Evolutionary conservation across 2,797 vertebrate species (phyloP).

Genomic region (Sebastes cheni): DNA sequence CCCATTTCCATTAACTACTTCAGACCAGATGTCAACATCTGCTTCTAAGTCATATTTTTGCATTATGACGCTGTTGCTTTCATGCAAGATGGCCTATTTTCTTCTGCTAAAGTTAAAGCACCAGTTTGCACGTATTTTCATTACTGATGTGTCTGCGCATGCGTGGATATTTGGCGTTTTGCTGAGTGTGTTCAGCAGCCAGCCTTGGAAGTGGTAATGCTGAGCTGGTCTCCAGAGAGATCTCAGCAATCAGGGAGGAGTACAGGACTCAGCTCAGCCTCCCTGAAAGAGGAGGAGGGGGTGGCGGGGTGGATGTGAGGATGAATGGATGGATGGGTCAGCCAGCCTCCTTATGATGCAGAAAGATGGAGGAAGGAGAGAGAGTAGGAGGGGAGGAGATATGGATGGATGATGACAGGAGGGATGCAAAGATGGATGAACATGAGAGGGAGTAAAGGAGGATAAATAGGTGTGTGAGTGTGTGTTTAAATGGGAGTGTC

Average conservation of each 20-base stretch:
- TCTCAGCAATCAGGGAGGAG: conserved; percentile 62
- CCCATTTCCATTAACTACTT: neutral
- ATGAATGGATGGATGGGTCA: conserved; percentile 41
- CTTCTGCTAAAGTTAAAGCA: neutral
- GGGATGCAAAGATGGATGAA: conserved; percentile 55
- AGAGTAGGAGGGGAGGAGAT: conserved; percentile 13
- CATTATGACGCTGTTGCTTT: neutral
- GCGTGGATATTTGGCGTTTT: conserved; percentile 35
- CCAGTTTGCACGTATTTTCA: neutral
- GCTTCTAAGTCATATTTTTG: neutral
- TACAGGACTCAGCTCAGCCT: conserved; percentile 37
- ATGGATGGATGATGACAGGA: conserved; percentile 55
- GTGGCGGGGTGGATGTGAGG: neutral
- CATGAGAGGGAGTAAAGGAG: conserved; percentile 29
- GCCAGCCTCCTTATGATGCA: conserved; percentile 42
- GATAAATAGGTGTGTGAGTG: conserved; percentile 48
- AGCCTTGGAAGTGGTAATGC: conserved; percentile 60
- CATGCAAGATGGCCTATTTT: neutral
- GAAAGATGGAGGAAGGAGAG: conserved; percentile 19
- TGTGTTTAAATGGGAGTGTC: conserved; percentile 42
- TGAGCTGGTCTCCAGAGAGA: conserved; percentile 71
- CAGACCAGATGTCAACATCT: conserved; percentile 5
- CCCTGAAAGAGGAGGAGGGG: neutral
- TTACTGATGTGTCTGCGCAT: conserved; percentile 31
- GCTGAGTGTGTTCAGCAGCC: conserved; percentile 37